These are phyloP conservation scores for Drosophila santomea DNA, from an alignment of 1,140 invertebrate genomes.

Conservation along the genomic window DNA sequence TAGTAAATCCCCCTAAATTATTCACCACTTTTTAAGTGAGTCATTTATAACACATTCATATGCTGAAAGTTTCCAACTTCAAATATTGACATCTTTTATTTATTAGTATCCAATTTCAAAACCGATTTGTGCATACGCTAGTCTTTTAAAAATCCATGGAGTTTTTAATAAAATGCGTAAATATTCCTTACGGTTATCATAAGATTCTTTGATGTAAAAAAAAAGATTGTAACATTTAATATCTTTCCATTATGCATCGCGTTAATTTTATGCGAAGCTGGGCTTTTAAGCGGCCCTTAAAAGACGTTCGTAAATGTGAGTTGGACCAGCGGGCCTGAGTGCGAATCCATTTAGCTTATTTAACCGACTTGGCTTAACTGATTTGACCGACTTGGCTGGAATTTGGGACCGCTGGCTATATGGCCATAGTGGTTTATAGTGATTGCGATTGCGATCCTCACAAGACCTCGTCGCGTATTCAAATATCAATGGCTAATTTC, in stretches of 20 bases:
- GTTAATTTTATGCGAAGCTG: neutral
- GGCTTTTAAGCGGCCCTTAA: neutral
- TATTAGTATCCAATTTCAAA: neutral
- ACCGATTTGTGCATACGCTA: neutral
- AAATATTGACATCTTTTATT: slow-evolving; percentile 1
- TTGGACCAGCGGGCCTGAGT: slow-evolving; percentile 25
- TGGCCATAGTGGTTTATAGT: slow-evolving; percentile 27
- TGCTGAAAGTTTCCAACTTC: neutral
- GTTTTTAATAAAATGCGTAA: no score
- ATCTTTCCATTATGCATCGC: neutral
- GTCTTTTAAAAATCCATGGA: neutral
- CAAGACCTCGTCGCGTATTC: slow-evolving; percentile 32
- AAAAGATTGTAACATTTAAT: no score
- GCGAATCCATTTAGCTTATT: slow-evolving; percentile 36
- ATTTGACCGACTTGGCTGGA: slow-evolving; percentile 43
- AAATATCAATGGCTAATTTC: slow-evolving; percentile 62
- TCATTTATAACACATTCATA: slow-evolving; percentile 10
- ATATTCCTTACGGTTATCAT: neutral
- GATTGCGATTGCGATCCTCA: slow-evolving; percentile 5
- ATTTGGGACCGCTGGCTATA: slow-evolving; percentile 17
- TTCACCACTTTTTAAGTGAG: slow-evolving; percentile 1
- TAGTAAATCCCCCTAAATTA: neutral
- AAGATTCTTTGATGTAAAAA: neutral
- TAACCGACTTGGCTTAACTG: slow-evolving; percentile 32
- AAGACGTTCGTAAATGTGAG: neutral